Base-by-base conservation (phyloP, 2,888 invertebrate genomes). In the Mongoloraphidia duomilia region DNA sequence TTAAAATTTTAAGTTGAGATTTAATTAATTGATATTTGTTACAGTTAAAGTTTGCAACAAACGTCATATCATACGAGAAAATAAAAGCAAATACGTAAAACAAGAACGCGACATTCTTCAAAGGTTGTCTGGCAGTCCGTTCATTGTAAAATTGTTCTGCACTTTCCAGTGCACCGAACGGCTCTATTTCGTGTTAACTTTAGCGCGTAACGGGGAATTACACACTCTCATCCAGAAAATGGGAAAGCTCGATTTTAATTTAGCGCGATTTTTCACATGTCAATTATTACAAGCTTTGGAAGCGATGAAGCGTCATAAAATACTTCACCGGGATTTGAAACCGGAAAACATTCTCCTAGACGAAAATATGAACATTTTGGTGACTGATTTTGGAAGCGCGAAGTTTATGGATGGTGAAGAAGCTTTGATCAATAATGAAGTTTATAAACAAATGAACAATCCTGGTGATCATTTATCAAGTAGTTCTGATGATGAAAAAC, bases 1-100 rank as follows among this genome's bases (percentile, higher is more conserved):
- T 26, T 26, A 26, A 26, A 26, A 26, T 26, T 17, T 17, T 35
- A 1, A 1, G 5, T 9, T 42, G n/a, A 6, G 1, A 9, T 41
- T 14, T 43, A 34, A 49, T 49, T 47, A 47, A 50, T 53, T 51
- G 49, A 56, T 60, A 61, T 58, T 56, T 56, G 58, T 77, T 79
- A 48, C 77, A 88, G 91, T 97, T 64, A 98, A 98, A 80, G 94
- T 96, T n/a, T 86, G 95, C 68, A 91, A 94, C 63, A 98, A 98
- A 72, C 75, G 80, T 46, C 88, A 93, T 68, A 94, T 98, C 58
- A 78, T 94, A 58, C 78, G 85, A 56, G 94, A 97, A 70, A 87
- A 86, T 66, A 97, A 97, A 71, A 82, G 85, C 60, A 86, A 90
- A 63, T 92, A 93, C 68, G 86, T 97, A 51, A 84, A 84, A 65